These are phyloP conservation scores for Pterocles burchelli DNA, from an alignment of 2,113 vertebrate genomes.

Conservation along the genomic window DNA sequence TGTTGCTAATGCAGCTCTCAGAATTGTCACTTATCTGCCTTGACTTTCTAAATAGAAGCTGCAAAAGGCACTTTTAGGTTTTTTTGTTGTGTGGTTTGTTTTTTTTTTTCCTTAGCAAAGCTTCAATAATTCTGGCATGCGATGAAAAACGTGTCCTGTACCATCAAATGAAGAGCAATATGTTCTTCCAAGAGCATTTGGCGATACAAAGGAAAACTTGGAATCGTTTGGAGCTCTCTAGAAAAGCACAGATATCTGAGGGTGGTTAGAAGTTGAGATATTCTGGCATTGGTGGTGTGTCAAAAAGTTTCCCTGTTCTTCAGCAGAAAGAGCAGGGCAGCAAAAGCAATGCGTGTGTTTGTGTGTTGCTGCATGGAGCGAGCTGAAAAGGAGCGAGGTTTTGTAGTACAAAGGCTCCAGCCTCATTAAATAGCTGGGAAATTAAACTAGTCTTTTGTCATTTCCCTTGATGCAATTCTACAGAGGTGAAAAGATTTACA, in stretches of 20 bases:
- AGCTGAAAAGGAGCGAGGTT: background rate
- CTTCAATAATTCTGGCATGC: slow-evolving; percentile 25
- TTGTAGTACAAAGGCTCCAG: background rate
- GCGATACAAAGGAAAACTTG: slow-evolving; percentile 18
- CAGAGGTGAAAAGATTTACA: background rate
- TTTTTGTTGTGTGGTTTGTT: background rate
- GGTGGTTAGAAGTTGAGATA: background rate
- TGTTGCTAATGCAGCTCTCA: background rate
- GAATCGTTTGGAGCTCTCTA: slow-evolving; percentile 20
- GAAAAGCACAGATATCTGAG: slow-evolving; percentile 7
- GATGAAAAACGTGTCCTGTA: slow-evolving; percentile 27
- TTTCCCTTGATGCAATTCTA: background rate
- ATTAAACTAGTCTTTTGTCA: slow-evolving; percentile 21
- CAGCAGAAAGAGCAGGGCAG: background rate
- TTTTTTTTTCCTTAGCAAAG: background rate
- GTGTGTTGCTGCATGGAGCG: background rate
- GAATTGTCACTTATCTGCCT: background rate
- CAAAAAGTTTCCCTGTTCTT: background rate
- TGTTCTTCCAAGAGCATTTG: slow-evolving; percentile 56
- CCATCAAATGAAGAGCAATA: slow-evolving; percentile 5
- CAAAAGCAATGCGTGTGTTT: background rate
- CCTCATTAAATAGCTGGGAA: slow-evolving; percentile 24
- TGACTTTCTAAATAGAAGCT: background rate
- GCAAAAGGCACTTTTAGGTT: background rate
- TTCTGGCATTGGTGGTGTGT: background rate